Conservation (phyloP, 2,888 invertebrate genomes). For the Panorpa germanica region DNA sequence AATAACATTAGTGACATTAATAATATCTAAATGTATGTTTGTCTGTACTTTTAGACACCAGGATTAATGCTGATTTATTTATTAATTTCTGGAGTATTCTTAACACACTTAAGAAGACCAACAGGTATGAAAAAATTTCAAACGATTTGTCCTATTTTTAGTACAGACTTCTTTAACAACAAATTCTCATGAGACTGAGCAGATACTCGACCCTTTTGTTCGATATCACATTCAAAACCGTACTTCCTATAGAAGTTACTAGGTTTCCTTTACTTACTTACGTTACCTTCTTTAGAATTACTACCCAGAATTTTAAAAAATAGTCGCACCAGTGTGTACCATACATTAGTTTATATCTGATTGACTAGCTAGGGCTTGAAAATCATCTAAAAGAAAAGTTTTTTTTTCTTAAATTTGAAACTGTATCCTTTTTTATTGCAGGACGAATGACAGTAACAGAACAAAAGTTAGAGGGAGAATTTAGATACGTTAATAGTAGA, state of each 20-base stretch:
- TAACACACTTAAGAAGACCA: conserved; percentile 76
- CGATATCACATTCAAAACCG: too few relatives aligned
- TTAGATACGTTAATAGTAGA: conserved; percentile 88
- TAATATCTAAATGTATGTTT: conserved; percentile 2
- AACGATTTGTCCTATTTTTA: too few relatives aligned
- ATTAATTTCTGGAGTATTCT: conserved; percentile 63
- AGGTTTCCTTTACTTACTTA: too few relatives aligned
- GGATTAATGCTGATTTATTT: conserved; percentile 75
- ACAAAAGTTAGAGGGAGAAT: conserved; percentile 96
- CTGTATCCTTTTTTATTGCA: conserved; percentile 17
- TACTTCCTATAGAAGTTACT: too few relatives aligned
- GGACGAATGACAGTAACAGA: conserved; percentile 76
- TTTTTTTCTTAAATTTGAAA: conserved; percentile 5
- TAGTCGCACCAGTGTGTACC: too few relatives aligned
- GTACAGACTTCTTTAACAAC: too few relatives aligned
- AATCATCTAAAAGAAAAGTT: not conserved
- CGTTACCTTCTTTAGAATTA: too few relatives aligned
- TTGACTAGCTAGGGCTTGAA: not conserved
- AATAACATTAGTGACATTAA: not conserved
- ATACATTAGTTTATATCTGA: too few relatives aligned
- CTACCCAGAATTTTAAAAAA: too few relatives aligned
- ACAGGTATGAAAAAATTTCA: conserved; percentile 51
- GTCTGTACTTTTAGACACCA: conserved; percentile 46
- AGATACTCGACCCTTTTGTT: too few relatives aligned
- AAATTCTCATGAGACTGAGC: too few relatives aligned